phyloP scores from a whole-genome alignment of 2,888 invertebrate species.

The Mythimna pallens region DNA sequence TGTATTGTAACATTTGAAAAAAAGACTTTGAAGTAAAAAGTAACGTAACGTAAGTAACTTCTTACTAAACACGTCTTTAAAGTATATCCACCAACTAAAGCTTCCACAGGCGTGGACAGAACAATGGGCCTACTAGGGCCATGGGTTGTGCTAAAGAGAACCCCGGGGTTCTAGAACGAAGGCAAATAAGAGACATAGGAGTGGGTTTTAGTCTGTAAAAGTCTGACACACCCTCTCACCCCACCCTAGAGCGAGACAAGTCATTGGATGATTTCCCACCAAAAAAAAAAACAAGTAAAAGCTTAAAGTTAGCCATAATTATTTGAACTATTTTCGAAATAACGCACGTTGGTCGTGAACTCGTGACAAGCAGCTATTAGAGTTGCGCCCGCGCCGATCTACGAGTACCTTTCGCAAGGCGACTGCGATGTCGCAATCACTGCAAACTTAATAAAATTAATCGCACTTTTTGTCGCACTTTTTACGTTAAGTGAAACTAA shows the following conservation, averaged over 20 bases:
- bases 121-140: too few species aligned
- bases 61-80: neutral
- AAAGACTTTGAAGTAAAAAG: neutral
- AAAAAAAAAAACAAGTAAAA: neutral
- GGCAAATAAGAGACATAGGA: too few species aligned
- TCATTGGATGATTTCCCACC: too few species aligned
- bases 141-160: too few species aligned
- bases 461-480: slow-evolving; percentile 58
- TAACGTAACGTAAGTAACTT: neutral
- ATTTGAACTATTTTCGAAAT: slow-evolving; percentile 20
- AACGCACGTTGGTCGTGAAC: slow-evolving; percentile 48
- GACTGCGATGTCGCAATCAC: slow-evolving; percentile 51
- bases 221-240: too few species aligned
- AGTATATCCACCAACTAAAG: neutral
- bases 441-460: slow-evolving; percentile 57
- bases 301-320: slow-evolving; percentile 1
- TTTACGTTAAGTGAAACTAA: slow-evolving; percentile 60
- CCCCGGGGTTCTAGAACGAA: too few species aligned
- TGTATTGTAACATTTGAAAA: neutral
- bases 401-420: slow-evolving; percentile 52
- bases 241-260: too few species aligned
- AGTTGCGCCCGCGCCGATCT: slow-evolving; percentile 44
- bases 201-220: too few species aligned
- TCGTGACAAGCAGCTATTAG: slow-evolving; percentile 57
- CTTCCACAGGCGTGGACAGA: too few species aligned